These are phyloP conservation scores for Agonum fuliginosum DNA, from an alignment of 2,888 invertebrate genomes.

Conservation along the genomic window DNA sequence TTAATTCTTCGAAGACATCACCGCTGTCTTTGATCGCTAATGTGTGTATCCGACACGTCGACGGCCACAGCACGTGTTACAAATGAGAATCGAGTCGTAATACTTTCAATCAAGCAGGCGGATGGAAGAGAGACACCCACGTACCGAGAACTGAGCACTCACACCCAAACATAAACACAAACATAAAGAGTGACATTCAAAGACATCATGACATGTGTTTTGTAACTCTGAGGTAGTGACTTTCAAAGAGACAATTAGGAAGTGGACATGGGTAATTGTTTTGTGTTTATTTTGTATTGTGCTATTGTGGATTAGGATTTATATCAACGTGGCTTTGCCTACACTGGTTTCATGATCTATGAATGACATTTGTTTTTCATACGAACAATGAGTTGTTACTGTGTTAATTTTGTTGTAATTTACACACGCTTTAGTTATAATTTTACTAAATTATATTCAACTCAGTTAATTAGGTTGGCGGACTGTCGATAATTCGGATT, in stretches of 20 bases:
- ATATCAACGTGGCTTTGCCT: no score
- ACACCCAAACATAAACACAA: conserved; percentile 2
- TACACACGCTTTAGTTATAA: no score
- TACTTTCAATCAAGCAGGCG: conserved; percentile 37
- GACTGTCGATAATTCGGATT: no score
- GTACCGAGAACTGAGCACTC: no score
- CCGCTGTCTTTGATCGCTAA: conserved; percentile 28
- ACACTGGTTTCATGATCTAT: no score
- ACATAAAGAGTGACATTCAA: neutral
- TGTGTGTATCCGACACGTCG: conserved; percentile 30
- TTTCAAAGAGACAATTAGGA: conserved; percentile 6
- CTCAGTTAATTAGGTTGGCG: no score
- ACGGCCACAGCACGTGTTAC: conserved; percentile 24
- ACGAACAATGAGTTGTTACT: no score
- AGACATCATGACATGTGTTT: conserved; percentile 7
- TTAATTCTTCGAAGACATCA: conserved; percentile 43
- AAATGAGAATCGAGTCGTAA: conserved; percentile 42
- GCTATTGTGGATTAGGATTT: no score
- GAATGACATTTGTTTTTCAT: no score
- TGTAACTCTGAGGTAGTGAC: neutral
- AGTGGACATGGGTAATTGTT: neutral
- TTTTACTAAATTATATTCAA: no score
- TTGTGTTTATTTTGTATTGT: no score
- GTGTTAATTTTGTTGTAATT: no score
- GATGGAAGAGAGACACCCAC: neutral